Conservation (phyloP, 37 sponge, comb jelly and placozoan species). For the Dysidea cf. avara region DNA sequence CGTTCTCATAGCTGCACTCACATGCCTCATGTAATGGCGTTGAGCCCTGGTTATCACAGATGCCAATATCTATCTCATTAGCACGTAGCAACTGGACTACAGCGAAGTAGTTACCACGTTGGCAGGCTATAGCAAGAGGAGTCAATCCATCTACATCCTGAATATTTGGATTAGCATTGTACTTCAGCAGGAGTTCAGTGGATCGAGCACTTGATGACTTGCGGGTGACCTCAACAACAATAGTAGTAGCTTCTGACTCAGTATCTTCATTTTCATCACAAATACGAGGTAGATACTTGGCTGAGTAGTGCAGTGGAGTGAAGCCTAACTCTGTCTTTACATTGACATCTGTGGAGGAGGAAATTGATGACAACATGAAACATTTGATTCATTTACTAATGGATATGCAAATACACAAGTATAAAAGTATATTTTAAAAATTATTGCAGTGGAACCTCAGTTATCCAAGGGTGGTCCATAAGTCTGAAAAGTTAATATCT, state of each 20-base stretch:
- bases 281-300: conserved; percentile 62
- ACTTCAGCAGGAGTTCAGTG: conserved; percentile 40
- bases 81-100: conserved; percentile 46
- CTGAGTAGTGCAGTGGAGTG: conserved; percentile 86
- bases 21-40: conserved; percentile 87
- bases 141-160: conserved; percentile 69
- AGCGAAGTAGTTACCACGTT: conserved; percentile 61
- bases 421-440: too few relatives aligned
- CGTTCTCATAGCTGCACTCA: conserved; percentile 38
- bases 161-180: conserved; percentile 24
- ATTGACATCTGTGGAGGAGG: conserved; percentile 14
- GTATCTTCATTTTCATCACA: neutral
- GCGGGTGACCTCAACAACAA: conserved; percentile 18
- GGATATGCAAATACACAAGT: too few relatives aligned
- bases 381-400: too few relatives aligned
- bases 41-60: conserved; percentile 60
- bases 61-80: conserved; percentile 9
- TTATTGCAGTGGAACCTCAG: too few relatives aligned
- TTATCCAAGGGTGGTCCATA: too few relatives aligned
- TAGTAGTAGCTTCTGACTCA: too few relatives aligned
- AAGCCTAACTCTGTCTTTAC: conserved; percentile 27
- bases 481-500: too few relatives aligned
- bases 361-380: too few relatives aligned
- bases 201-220: conserved; percentile 29
- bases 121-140: conserved; percentile 80